These are phyloP conservation scores for Drosophila lacertosa DNA, from an alignment of 1,140 invertebrate species.

Conservation along the genomic window DNA sequence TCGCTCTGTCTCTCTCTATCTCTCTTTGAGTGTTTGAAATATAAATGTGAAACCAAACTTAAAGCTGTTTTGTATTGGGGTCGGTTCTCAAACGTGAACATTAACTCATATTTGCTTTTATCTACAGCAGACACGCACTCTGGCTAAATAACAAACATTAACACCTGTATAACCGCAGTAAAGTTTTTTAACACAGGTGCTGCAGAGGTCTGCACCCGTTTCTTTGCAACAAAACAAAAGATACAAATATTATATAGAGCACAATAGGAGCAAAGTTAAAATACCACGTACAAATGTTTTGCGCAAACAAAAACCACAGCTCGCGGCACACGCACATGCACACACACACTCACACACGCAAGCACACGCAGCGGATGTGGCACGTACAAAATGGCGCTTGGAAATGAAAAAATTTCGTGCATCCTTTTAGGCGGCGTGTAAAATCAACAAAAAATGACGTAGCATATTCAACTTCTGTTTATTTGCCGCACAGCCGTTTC, in stretches of 20 bases:
- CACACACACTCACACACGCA: background rate
- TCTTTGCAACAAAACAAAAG: constrained; percentile 50
- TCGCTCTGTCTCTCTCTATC: constrained; percentile 16
- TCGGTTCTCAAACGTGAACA: constrained; percentile 1
- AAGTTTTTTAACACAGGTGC: constrained; percentile 53
- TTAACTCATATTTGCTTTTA: constrained; percentile 48
- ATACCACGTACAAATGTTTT: constrained; percentile 73
- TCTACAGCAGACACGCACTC: constrained; percentile 63
- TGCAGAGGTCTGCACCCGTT: constrained; percentile 23
- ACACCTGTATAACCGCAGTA: constrained; percentile 70
- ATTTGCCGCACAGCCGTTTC: constrained; percentile 35
- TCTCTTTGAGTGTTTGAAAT: constrained; percentile 74
- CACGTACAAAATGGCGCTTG: constrained; percentile 47
- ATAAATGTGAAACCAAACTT: constrained; percentile 71
- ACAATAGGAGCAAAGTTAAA: constrained; percentile 59
- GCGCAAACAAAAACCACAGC: constrained; percentile 73
- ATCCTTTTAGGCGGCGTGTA: constrained; percentile 71
- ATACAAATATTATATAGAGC: constrained; percentile 48
- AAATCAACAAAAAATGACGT: constrained; percentile 27
- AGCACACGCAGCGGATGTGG: constrained; percentile 11
- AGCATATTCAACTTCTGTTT: constrained; percentile 43
- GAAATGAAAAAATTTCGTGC: constrained; percentile 73
- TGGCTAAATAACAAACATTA: constrained; percentile 65
- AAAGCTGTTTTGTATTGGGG: constrained; percentile 39
- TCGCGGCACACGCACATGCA: constrained; percentile 22